Evolutionary conservation across 2,797 vertebrate species (phyloP).

Genomic region (Carcharodon carcharias): DNA sequence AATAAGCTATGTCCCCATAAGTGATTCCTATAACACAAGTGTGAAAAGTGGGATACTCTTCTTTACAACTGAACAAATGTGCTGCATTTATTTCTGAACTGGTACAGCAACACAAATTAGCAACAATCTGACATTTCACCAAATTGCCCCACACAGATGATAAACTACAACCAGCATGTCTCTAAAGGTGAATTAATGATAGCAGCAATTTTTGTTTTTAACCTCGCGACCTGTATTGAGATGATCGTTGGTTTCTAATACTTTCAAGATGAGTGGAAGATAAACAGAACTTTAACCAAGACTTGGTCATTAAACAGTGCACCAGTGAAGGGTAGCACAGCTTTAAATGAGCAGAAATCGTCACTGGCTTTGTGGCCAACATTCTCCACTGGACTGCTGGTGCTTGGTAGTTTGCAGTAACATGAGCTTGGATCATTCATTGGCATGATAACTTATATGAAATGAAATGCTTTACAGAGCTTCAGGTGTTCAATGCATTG

Average conservation of each 20-base stretch:
- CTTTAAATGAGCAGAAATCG: no score
- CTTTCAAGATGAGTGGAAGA: not conserved
- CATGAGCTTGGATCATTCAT: not conserved
- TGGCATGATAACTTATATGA: not conserved
- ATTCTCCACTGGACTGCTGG: not conserved
- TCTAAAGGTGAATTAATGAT: not conserved
- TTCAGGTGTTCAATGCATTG: conserved; percentile 12
- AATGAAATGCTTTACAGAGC: conserved; percentile 7
- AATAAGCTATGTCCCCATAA: not conserved
- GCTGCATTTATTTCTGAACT: not conserved
- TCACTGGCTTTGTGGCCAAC: not conserved
- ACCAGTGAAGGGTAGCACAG: no score
- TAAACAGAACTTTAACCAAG: not conserved
- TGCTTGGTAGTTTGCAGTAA: not conserved
- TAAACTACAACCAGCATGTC: not conserved
- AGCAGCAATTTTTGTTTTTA: not conserved
- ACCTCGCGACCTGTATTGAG: not conserved
- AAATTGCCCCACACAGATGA: not conserved
- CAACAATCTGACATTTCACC: not conserved
- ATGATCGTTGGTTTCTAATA: not conserved
- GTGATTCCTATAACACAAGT: not conserved
- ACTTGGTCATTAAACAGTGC: not conserved
- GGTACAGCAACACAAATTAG: no score
- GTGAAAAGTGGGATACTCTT: not conserved
- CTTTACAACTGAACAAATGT: not conserved